A percentile compares a stretch with the other conserved stretches of the same genome.
Conservation (phyloP, 2,888 invertebrate genomes). For the Ceramica pisi region DNA sequence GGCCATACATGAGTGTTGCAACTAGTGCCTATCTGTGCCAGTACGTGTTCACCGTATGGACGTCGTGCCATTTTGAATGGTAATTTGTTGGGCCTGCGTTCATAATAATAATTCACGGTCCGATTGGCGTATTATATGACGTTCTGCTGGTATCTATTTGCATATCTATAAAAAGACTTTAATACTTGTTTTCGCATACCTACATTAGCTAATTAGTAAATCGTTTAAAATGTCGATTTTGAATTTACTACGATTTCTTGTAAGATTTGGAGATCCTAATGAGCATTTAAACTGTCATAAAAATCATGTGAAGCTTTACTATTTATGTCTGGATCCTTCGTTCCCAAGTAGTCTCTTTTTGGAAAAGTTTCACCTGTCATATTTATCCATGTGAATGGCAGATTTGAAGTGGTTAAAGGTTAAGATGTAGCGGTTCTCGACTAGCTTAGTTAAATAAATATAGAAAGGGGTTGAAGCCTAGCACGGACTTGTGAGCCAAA, state of each 20-base stretch:
- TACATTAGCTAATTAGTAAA: slow-evolving; percentile 56
- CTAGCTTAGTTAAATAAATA: neutral
- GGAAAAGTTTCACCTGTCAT: neutral
- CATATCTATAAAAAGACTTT: slow-evolving; percentile 57
- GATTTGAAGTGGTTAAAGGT: neutral
- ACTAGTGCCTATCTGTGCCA: slow-evolving; percentile 62
- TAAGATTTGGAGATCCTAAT: too few species aligned
- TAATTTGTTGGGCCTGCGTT: slow-evolving; percentile 71
- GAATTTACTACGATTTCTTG: too few species aligned
- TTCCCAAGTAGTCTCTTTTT: neutral
- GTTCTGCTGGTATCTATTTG: slow-evolving; percentile 57
- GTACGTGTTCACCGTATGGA: slow-evolving; percentile 62
- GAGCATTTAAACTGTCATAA: neutral
- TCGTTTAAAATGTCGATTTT: slow-evolving; percentile 11
- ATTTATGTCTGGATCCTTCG: neutral
- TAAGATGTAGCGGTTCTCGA: too few species aligned
- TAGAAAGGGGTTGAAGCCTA: neutral
- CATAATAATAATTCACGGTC: slow-evolving; percentile 70
- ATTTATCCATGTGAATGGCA: neutral
- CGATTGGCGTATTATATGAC: slow-evolving; percentile 67
- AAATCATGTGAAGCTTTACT: too few species aligned
- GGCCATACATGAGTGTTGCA: slow-evolving; percentile 73
- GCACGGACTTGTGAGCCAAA: too few species aligned
- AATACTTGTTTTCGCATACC: slow-evolving; percentile 46
- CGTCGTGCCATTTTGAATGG: slow-evolving; percentile 74